Conservation (phyloP, 2,888 invertebrate species). For the Ochropacha duplaris region DNA sequence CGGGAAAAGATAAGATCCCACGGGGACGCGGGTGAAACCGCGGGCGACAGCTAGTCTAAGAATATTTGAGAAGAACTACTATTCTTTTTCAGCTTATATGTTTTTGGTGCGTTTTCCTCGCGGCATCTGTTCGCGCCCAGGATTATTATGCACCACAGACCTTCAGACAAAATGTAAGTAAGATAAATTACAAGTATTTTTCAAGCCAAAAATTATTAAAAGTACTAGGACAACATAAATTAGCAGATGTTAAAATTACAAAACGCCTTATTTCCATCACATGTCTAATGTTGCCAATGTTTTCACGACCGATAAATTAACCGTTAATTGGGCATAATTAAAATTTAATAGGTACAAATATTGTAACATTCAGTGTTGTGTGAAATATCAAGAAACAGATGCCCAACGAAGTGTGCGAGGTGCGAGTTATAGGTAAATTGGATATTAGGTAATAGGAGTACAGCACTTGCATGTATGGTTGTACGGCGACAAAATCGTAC, state of each 20-base stretch:
- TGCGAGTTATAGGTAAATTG: background rate
- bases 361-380: background rate
- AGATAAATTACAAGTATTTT: too few species aligned
- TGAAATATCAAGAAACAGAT: background rate
- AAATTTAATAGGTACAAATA: background rate
- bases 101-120: constrained; percentile 66
- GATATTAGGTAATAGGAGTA: background rate
- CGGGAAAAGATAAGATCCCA: too few species aligned
- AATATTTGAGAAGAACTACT: too few species aligned
- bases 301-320: background rate
- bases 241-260: background rate
- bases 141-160: constrained; percentile 71
- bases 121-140: constrained; percentile 42
- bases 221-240: background rate
- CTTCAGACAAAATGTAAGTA: constrained; percentile 59
- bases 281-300: background rate
- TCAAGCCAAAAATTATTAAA: background rate
- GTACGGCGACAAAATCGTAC: too few species aligned
- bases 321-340: background rate
- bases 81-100: constrained; percentile 63
- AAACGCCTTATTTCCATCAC: background rate
- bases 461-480: background rate
- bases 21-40: too few species aligned
- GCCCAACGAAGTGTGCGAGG: background rate
- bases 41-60: too few species aligned